Percentiles rank a stretch among this genome's conserved stretches.
Conservation (phyloP, 2,888 invertebrate species). For the Mactromeris polynyma region DNA sequence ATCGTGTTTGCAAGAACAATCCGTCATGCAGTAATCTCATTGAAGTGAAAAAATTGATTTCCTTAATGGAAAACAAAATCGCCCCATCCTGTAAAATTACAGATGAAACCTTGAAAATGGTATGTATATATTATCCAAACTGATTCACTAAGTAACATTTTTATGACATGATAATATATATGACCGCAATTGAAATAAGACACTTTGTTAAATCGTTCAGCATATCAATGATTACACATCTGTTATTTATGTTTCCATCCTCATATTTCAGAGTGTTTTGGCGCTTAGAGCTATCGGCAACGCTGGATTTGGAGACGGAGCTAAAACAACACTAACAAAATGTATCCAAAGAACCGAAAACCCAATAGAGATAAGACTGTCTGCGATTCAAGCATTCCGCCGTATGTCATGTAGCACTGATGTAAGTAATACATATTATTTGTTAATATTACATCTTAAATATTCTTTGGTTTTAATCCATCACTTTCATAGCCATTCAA, state of each 20-base stretch:
- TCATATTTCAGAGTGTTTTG: slow-evolving; percentile 89
- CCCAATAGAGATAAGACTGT: slow-evolving; percentile 92
- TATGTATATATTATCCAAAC: slow-evolving; percentile 32
- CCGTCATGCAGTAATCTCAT: slow-evolving; percentile 82
- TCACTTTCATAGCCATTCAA: not conserved
- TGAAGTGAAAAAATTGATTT: slow-evolving; percentile 84
- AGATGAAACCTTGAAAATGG: slow-evolving; percentile 67
- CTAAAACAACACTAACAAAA: slow-evolving; percentile 77
- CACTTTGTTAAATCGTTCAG: too few relatives aligned
- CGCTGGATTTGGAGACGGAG: slow-evolving; percentile 91
- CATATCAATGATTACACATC: not conserved
- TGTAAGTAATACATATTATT: too few relatives aligned
- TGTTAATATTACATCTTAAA: too few relatives aligned
- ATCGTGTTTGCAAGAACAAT: slow-evolving; percentile 90
- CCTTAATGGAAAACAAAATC: slow-evolving; percentile 73
- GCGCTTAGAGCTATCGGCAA: slow-evolving; percentile 96
- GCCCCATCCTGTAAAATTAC: slow-evolving; percentile 74
- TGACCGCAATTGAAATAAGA: not conserved
- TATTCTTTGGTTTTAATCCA: too few relatives aligned
- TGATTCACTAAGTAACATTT: not conserved
- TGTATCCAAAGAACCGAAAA: slow-evolving; percentile 88
- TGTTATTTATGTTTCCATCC: not conserved
- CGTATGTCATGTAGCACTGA: slow-evolving; percentile 90
- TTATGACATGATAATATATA: too few relatives aligned
- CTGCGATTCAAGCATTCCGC: slow-evolving; percentile 93